These are phyloP conservation scores for Zaprionus gabonicus DNA, from an alignment of 1,140 invertebrate genomes.

Conservation along the genomic window DNA sequence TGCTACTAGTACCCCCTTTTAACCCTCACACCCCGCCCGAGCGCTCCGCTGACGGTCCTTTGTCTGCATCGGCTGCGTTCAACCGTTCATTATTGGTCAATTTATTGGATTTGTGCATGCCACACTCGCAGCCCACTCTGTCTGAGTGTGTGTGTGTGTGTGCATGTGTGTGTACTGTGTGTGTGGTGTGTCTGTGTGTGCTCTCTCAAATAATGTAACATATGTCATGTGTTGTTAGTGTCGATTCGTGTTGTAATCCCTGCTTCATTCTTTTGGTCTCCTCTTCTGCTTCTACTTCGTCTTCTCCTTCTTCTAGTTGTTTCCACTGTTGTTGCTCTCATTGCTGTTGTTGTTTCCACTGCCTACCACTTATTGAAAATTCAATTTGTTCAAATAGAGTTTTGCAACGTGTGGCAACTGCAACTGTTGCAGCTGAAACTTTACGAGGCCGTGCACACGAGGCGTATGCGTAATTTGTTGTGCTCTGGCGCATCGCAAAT, in stretches of 20 bases:
- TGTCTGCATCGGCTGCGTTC: slow-evolving; percentile 54
- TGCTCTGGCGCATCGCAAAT: neutral
- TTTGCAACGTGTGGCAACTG: slow-evolving; percentile 46
- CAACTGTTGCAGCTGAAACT: slow-evolving; percentile 23
- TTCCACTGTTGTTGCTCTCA: slow-evolving; percentile 6
- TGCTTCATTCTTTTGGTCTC: slow-evolving; percentile 12
- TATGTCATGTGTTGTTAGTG: slow-evolving; percentile 69
- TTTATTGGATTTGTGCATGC: slow-evolving; percentile 83
- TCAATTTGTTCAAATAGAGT: slow-evolving; percentile 78
- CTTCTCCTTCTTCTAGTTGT: slow-evolving; percentile 2
- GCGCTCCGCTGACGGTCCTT: neutral
- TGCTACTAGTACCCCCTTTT: neutral
- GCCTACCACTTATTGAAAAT: slow-evolving; percentile 72
- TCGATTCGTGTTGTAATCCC: slow-evolving; percentile 50
- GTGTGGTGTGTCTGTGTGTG: slow-evolving; percentile 3
- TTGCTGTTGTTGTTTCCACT: slow-evolving; percentile 39
- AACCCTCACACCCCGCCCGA: too few species aligned
- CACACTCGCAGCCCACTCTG: slow-evolving; percentile 22
- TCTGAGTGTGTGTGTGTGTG: neutral
- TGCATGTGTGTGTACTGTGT: neutral
- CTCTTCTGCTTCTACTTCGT: slow-evolving; percentile 8
- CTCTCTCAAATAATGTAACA: slow-evolving; percentile 53
- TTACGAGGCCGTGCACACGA: slow-evolving; percentile 10
- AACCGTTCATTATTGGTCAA: slow-evolving; percentile 83
- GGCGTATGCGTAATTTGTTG: slow-evolving; percentile 43